Evolutionary conservation across 2,888 invertebrate species (phyloP).

Genomic region (Dicranocentrus wangi): DNA sequence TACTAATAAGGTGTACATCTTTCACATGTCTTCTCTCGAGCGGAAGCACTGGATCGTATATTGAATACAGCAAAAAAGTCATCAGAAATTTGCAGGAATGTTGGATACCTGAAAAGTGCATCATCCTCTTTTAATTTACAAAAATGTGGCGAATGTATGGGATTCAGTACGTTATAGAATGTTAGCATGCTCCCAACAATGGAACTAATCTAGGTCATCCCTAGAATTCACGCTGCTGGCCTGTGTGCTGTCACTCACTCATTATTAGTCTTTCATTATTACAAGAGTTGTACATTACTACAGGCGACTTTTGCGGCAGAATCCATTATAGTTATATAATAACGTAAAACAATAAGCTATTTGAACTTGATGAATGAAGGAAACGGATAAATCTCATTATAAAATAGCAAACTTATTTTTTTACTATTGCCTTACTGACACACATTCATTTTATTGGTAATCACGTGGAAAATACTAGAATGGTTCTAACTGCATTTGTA

Average conservation of each 20-base stretch:
- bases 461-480: no score
- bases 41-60: constrained; percentile 42
- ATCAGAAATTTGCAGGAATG: not conserved
- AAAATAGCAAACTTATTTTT: constrained; percentile 40
- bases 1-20: no score
- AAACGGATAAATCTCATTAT: constrained; percentile 47
- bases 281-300: not conserved
- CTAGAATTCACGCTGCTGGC: constrained; percentile 39
- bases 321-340: constrained; percentile 33
- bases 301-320: constrained; percentile 15
- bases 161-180: no score
- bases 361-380: constrained; percentile 30
- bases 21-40: not conserved
- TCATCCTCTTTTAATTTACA: constrained; percentile 5
- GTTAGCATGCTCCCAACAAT: constrained; percentile 27
- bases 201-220: constrained; percentile 31
- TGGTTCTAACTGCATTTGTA: no score
- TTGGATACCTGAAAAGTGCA: not conserved
- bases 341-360: constrained; percentile 34
- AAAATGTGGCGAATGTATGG: constrained; percentile 1
- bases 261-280: constrained; percentile 7
- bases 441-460: not conserved
- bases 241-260: constrained; percentile 15
- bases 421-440: constrained; percentile 39
- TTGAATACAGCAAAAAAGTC: constrained; percentile 21